Conservation (phyloP, 2,113 vertebrate genomes). For the Porphyrio hochstetteri region DNA sequence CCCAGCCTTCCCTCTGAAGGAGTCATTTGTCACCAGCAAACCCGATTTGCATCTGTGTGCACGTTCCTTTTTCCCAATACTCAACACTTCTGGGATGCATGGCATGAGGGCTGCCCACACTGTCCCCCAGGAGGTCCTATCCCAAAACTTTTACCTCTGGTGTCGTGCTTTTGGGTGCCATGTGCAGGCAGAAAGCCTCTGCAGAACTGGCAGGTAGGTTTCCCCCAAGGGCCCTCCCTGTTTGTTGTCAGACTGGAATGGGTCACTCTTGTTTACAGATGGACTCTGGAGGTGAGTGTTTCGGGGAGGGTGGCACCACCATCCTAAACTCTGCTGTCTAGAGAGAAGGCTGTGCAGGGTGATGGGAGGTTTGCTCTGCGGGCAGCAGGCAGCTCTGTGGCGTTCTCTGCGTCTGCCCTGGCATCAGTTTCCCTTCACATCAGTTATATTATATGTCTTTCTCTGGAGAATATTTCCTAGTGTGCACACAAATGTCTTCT, state of each 20-base stretch:
- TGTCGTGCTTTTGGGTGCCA: background rate
- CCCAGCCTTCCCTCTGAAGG: fast-evolving
- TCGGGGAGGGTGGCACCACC: background rate
- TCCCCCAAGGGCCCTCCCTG: background rate
- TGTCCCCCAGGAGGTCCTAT: background rate
- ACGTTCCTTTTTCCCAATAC: background rate
- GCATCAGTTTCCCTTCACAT: background rate
- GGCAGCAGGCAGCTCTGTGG: background rate
- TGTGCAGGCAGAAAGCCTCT: background rate
- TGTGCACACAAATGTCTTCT: background rate
- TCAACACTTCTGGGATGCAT: fast-evolving
- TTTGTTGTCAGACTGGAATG: background rate
- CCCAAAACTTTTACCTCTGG: background rate
- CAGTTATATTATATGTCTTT: background rate
- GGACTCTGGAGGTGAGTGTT: background rate
- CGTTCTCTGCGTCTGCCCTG: background rate
- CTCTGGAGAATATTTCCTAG: background rate
- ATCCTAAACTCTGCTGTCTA: background rate
- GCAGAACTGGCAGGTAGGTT: background rate
- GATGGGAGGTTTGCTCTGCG: background rate
- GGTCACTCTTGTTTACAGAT: background rate
- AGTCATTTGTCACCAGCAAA: background rate
- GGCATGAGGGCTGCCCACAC: background rate
- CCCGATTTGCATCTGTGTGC: background rate
- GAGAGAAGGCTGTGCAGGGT: background rate